Percentiles rank a stretch among this genome's conserved stretches.
phyloP scores from a whole-genome alignment of 1,140 invertebrate genomes.

The Proctacanthus coquilletti region DNA sequence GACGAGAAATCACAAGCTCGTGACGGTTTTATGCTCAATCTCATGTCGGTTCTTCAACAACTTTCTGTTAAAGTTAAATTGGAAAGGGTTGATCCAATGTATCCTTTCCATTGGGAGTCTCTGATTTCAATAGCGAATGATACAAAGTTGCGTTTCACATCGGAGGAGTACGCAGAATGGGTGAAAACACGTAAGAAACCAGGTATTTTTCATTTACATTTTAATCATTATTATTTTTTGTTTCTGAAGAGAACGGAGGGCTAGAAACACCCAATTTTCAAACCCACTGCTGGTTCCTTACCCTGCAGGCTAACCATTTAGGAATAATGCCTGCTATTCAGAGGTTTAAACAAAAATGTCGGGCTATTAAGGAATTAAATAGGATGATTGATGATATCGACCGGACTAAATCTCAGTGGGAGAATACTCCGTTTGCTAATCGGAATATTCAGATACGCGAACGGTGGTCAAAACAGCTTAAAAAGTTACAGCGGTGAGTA shows the following conservation, averaged over 20 bases:
- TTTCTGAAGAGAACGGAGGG: too few species aligned
- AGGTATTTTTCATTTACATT: too few species aligned
- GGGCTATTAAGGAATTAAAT: conserved; percentile 76
- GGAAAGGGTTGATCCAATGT: conserved; percentile 69
- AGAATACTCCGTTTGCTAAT: conserved; percentile 49
- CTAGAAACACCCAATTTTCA: conserved; percentile 78
- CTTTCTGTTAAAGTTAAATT: conserved; percentile 72
- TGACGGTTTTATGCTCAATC: conserved; percentile 90
- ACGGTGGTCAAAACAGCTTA: conserved; percentile 71
- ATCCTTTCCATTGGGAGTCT: conserved; percentile 70
- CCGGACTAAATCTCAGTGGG: conserved; percentile 68
- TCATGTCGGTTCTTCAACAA: conserved; percentile 78
- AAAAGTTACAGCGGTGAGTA: conserved; percentile 42
- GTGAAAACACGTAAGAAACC: conserved; percentile 42
- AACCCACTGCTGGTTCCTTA: conserved; percentile 94
- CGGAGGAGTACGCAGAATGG: conserved; percentile 67
- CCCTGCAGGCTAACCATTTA: conserved; percentile 83
- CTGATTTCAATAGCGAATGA: conserved; percentile 67
- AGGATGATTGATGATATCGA: conserved; percentile 79
- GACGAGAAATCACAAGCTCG: conserved; percentile 72
- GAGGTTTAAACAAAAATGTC: conserved; percentile 67
- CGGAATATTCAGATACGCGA: conserved; percentile 74
- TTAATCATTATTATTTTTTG: too few species aligned
- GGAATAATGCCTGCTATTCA: conserved; percentile 74
- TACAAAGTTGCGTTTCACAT: conserved; percentile 66